Conservation (phyloP, 2,888 invertebrate genomes). For the Endomychus coccineus region DNA sequence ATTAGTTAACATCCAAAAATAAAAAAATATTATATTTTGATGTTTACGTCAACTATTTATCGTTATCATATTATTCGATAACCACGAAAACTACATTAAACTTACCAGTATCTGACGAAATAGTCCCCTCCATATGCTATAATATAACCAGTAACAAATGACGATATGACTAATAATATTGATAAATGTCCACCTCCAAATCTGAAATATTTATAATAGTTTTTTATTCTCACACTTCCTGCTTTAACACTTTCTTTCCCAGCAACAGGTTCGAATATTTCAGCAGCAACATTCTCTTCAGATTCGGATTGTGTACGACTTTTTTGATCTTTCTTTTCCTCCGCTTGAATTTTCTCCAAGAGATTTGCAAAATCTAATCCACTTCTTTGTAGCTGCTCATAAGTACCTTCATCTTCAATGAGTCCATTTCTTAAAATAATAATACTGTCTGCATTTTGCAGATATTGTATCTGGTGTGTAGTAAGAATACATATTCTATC, state of each 20-base stretch:
- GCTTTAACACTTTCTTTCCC: constrained; percentile 34
- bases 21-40: too few relatives aligned
- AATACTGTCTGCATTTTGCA: constrained; percentile 38
- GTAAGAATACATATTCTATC: constrained; percentile 58
- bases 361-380: constrained; percentile 49
- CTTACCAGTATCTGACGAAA: constrained; percentile 63
- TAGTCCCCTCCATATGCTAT: constrained; percentile 60
- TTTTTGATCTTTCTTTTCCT: constrained; percentile 33
- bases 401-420: constrained; percentile 42
- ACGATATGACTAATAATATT: too few relatives aligned
- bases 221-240: constrained; percentile 32
- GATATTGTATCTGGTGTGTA: constrained; percentile 63
- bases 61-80: not conserved
- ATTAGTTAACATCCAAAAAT: too few relatives aligned
- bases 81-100: constrained; percentile 11
- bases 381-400: constrained; percentile 39
- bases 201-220: constrained; percentile 47
- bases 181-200: constrained; percentile 52
- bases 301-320: too few relatives aligned
- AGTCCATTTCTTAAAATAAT: constrained; percentile 44
- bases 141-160: too few relatives aligned
- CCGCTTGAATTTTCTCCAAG: constrained; percentile 36
- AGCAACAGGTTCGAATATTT: constrained; percentile 30
- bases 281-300: too few relatives aligned
- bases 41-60: too few relatives aligned